phyloP scores from a whole-genome alignment of 2,888 invertebrate genomes.

The Eristalis intricaria region DNA sequence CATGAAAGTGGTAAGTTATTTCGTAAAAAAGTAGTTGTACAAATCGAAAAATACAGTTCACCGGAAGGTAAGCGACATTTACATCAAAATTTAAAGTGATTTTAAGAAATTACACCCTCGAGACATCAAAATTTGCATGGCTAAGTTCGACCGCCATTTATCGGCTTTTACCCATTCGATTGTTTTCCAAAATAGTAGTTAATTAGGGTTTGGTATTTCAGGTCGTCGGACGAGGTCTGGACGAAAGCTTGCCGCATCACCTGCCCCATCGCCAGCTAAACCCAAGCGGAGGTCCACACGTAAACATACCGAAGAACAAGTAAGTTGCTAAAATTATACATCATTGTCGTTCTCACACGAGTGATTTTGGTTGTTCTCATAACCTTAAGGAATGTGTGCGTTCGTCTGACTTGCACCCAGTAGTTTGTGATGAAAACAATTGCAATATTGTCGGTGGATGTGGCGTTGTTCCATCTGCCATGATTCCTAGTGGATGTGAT shows the following conservation, averaged over 20 bases:
- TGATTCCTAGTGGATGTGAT: slow-evolving; percentile 79
- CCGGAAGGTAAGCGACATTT: slow-evolving; percentile 20
- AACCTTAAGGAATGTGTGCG: slow-evolving; percentile 37
- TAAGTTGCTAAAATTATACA: slow-evolving; percentile 78
- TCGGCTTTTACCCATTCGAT: slow-evolving; percentile 25
- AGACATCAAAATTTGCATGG: neutral
- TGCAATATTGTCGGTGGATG: slow-evolving; percentile 78
- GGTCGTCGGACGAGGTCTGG: slow-evolving; percentile 84
- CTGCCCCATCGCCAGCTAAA: slow-evolving; percentile 75
- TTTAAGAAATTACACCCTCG: neutral
- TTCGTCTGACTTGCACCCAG: slow-evolving; percentile 9
- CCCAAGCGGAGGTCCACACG: slow-evolving; percentile 77
- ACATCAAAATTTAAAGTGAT: neutral
- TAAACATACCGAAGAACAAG: slow-evolving; percentile 79
- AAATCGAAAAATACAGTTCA: slow-evolving; percentile 40
- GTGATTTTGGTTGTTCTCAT: slow-evolving; percentile 16
- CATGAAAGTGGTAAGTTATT: slow-evolving; percentile 78
- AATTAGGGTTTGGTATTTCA: slow-evolving; percentile 73
- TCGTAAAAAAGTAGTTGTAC: slow-evolving; percentile 50
- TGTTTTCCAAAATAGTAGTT: neutral
- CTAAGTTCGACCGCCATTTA: slow-evolving; percentile 53
- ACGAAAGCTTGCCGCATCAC: slow-evolving; percentile 79
- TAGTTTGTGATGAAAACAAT: slow-evolving; percentile 77
- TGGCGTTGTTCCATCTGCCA: slow-evolving; percentile 82
- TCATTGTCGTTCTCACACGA: slow-evolving; percentile 68